These are phyloP conservation scores for Diadema setosum DNA, from an alignment of 35 echinoderm and acorn worm species.

Conservation along the genomic window DNA sequence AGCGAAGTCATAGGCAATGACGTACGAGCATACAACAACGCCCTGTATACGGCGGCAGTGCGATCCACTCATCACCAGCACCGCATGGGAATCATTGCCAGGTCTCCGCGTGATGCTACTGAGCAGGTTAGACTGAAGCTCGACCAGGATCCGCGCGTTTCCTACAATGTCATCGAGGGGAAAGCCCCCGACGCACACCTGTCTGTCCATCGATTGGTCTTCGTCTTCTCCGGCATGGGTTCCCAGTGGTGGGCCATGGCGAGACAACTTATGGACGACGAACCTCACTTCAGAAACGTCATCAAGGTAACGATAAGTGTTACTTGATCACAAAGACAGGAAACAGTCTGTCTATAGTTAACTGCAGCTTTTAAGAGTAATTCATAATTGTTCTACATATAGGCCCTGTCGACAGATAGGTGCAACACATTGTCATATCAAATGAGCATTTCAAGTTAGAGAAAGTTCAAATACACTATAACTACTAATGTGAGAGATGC, in stretches of 20 bases:
- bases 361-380: not conserved
- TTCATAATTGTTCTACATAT: not conserved
- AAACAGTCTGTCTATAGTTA: too few species aligned
- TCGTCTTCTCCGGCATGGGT: slow-evolving; percentile 97
- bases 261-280: slow-evolving; percentile 80
- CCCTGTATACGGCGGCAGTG: slow-evolving; percentile 77
- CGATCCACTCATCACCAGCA: slow-evolving; percentile 67
- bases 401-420: not conserved
- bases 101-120: slow-evolving; percentile 71
- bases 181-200: slow-evolving; percentile 62
- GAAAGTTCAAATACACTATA: not conserved
- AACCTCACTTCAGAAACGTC: slow-evolving; percentile 69
- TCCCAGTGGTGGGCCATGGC: slow-evolving; percentile 99
- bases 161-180: slow-evolving; percentile 85
- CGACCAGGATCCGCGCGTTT: slow-evolving; percentile 79
- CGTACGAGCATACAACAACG: slow-evolving; percentile 50
- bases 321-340: not conserved
- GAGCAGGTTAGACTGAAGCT: slow-evolving; percentile 79
- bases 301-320: slow-evolving; percentile 64
- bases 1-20: slow-evolving; percentile 76
- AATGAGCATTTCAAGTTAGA: not conserved
- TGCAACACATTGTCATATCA: not conserved
- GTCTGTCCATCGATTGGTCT: slow-evolving; percentile 66
- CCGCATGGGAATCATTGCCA: slow-evolving; percentile 74
- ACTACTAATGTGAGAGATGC: not conserved